phyloP scores from a whole-genome alignment of 1,140 invertebrate species.

The Drosophila busckii region DNA sequence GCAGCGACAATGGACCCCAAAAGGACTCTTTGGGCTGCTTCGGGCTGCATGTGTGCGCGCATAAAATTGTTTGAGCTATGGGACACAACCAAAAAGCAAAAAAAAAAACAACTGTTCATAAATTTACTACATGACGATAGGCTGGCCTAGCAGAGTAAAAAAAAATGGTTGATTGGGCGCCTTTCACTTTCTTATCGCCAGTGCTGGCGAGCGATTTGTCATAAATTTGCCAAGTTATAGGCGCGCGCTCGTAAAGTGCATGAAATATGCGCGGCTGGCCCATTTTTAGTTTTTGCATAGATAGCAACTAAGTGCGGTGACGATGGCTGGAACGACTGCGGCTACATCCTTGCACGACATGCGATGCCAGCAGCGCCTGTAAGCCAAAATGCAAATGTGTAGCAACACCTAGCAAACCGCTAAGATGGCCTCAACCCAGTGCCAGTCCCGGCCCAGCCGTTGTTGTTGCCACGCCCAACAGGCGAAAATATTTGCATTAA shows the following conservation, averaged over 20 bases:
- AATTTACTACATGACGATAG: slow-evolving; percentile 14
- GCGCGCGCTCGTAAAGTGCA: slow-evolving; percentile 55
- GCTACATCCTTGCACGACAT: slow-evolving; percentile 41
- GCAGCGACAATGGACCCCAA: slow-evolving; percentile 20
- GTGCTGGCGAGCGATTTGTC: slow-evolving; percentile 55
- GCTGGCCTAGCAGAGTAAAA: slow-evolving; percentile 5
- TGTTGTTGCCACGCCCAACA: slow-evolving; percentile 56
- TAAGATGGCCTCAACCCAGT: neutral
- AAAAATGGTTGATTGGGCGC: slow-evolving; percentile 10
- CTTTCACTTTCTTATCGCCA: slow-evolving; percentile 72
- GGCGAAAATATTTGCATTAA: slow-evolving; percentile 76
- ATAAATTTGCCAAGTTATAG: slow-evolving; percentile 68
- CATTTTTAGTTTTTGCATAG: slow-evolving; percentile 38
- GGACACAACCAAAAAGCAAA: neutral
- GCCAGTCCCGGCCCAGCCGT: neutral
- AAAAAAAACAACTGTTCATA: slow-evolving; percentile 13
- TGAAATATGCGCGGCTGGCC: slow-evolving; percentile 50
- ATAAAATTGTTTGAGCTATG: slow-evolving; percentile 45
- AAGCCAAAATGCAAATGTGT: slow-evolving; percentile 75
- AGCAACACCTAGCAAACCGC: slow-evolving; percentile 49
- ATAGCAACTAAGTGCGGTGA: slow-evolving; percentile 68
- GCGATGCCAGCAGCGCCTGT: slow-evolving; percentile 14
- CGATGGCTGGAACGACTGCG: slow-evolving; percentile 14
- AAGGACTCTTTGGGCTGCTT: slow-evolving; percentile 3
- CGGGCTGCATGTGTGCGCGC: neutral